A percentile compares a stretch with the other conserved stretches of the same genome.
These are phyloP conservation scores for Leuciscus idus DNA, from an alignment of 2,113 vertebrate species.

Conservation along the genomic window DNA sequence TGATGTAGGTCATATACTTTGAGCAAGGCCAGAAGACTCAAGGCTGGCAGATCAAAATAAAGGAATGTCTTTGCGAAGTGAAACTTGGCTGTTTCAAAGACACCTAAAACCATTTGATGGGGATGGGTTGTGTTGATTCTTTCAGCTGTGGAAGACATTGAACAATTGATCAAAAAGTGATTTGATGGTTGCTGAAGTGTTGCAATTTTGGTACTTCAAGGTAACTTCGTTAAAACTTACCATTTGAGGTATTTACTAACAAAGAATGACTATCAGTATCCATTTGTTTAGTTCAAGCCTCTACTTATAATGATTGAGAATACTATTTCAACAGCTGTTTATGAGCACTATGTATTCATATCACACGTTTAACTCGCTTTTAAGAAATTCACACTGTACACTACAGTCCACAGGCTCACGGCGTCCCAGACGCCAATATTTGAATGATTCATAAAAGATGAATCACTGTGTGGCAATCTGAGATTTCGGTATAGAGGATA, in stretches of 20 bases:
- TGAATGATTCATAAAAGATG: no score
- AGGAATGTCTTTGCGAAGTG: not conserved
- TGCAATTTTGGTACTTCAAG: not conserved
- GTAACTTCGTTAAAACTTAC: not conserved
- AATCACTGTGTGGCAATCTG: no score
- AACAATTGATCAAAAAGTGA: not conserved
- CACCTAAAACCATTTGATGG: not conserved
- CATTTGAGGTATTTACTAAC: not conserved
- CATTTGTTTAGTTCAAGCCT: no score
- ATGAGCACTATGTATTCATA: no score
- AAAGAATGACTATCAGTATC: not conserved
- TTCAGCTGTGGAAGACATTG: not conserved
- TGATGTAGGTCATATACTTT: not conserved
- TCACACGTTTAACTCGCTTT: no score
- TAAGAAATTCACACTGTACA: no score
- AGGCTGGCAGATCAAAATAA: not conserved
- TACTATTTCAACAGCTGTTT: no score
- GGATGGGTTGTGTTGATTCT: constrained; percentile 8
- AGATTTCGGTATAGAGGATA: no score
- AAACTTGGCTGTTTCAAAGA: not conserved
- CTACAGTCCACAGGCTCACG: no score
- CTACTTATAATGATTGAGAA: no score
- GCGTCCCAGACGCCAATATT: no score
- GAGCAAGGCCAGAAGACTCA: not conserved
- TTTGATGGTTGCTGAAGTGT: not conserved